These are phyloP conservation scores for Liolophura sinensis DNA, from an alignment of 1,140 invertebrate species.

Conservation along the genomic window DNA sequence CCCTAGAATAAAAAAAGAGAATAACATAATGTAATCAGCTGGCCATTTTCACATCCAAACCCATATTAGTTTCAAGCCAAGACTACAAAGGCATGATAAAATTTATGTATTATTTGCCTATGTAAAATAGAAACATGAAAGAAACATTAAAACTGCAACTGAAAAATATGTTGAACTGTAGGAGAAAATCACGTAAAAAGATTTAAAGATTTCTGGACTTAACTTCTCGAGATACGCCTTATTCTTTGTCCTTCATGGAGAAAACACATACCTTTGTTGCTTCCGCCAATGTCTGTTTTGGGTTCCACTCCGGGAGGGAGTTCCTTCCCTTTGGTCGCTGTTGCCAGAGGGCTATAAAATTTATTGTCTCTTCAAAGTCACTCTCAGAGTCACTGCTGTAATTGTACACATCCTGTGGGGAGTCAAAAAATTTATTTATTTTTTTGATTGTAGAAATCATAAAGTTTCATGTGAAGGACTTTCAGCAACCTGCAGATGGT, in stretches of 20 bases:
- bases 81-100: too few species aligned
- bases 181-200: too few species aligned
- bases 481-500: too few species aligned
- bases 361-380: slow-evolving; percentile 18
- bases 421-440: not conserved
- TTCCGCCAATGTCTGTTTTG: slow-evolving; percentile 15
- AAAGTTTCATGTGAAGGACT: too few species aligned
- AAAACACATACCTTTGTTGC: slow-evolving; percentile 11
- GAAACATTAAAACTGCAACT: too few species aligned
- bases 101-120: too few species aligned
- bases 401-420: not conserved
- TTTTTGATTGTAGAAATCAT: too few species aligned
- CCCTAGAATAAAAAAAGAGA: not conserved
- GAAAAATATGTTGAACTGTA: too few species aligned
- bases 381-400: slow-evolving; percentile 19
- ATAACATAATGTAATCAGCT: not conserved
- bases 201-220: too few species aligned
- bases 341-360: slow-evolving; percentile 23
- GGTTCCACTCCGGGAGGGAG: slow-evolving; percentile 14
- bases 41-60: too few species aligned
- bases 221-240: not conserved
- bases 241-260: not conserved
- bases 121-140: too few species aligned
- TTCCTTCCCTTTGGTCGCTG: slow-evolving; percentile 8
- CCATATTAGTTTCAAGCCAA: too few species aligned